Evolutionary conservation across 2,797 vertebrate species (phyloP).

Genomic region (Agapornis canus): DNA sequence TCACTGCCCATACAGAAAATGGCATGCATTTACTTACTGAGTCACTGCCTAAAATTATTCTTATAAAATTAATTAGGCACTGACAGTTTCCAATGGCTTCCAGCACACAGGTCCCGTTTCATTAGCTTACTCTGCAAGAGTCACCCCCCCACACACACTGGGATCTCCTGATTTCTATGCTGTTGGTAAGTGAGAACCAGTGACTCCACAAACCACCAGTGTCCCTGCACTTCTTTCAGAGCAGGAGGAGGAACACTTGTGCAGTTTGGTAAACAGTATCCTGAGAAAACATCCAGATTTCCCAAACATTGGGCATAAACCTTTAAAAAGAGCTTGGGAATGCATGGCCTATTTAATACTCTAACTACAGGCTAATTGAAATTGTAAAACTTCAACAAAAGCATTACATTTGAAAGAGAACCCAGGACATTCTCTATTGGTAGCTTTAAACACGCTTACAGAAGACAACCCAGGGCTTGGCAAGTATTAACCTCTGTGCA

Average conservation of each 20-base stretch:
- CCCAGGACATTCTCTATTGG: background rate
- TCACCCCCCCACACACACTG: accelerated
- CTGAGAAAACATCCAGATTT: background rate
- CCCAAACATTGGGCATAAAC: background rate
- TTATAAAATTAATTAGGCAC: background rate
- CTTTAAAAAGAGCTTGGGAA: background rate
- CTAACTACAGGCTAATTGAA: background rate
- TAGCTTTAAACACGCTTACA: background rate
- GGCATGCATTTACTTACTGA: background rate
- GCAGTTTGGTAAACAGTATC: background rate
- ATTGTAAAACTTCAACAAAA: background rate
- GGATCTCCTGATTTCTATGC: background rate
- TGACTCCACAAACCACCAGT: accelerated
- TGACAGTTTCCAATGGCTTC: background rate
- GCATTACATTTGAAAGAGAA: background rate
- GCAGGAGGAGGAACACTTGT: background rate
- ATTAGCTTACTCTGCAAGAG: background rate
- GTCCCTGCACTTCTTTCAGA: background rate
- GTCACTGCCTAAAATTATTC: background rate
- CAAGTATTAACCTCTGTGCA: background rate
- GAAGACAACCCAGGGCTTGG: accelerated
- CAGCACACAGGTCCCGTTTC: background rate
- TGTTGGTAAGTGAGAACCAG: background rate
- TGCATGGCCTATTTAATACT: background rate
- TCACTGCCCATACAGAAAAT: background rate